Conservation (phyloP, 2,888 invertebrate genomes). For the Thymelicus lineola region DNA sequence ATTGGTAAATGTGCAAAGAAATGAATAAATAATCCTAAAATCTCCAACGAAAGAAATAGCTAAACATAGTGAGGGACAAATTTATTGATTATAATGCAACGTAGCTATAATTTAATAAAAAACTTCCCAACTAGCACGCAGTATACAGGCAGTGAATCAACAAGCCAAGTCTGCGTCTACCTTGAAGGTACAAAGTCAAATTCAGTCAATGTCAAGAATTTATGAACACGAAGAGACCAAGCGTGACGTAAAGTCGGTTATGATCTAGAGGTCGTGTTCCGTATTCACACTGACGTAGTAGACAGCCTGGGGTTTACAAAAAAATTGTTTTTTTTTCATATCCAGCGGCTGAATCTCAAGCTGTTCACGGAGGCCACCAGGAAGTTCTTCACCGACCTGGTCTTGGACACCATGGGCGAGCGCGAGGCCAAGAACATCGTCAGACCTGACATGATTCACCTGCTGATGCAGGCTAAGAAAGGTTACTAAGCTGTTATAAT, state of each 20-base stretch:
- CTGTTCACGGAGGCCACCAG: slow-evolving; percentile 47
- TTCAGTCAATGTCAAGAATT: slow-evolving; percentile 4
- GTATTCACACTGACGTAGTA: no score
- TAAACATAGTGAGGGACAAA: no score
- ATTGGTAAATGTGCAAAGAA: no score
- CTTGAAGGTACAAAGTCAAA: background rate
- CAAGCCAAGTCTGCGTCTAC: background rate
- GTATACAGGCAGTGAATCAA: no score
- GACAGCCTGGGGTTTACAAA: no score
- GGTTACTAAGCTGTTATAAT: slow-evolving; percentile 45
- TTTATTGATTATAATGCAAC: no score
- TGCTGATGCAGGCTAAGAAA: slow-evolving; percentile 79
- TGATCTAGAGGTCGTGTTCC: background rate
- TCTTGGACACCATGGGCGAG: slow-evolving; percentile 64
- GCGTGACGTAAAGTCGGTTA: background rate
- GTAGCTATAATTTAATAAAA: no score
- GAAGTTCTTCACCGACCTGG: slow-evolving; percentile 65
- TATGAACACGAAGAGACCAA: background rate
- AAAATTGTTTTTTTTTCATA: slow-evolving; percentile 22
- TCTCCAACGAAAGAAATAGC: no score
- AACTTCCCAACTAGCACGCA: no score
- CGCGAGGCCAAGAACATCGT: slow-evolving; percentile 62
- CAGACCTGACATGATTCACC: slow-evolving; percentile 79
- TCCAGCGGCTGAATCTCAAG: slow-evolving; percentile 50
- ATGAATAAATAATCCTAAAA: no score